These are phyloP conservation scores for Planococcus citri DNA, from an alignment of 1,140 invertebrate genomes.

Conservation along the genomic window DNA sequence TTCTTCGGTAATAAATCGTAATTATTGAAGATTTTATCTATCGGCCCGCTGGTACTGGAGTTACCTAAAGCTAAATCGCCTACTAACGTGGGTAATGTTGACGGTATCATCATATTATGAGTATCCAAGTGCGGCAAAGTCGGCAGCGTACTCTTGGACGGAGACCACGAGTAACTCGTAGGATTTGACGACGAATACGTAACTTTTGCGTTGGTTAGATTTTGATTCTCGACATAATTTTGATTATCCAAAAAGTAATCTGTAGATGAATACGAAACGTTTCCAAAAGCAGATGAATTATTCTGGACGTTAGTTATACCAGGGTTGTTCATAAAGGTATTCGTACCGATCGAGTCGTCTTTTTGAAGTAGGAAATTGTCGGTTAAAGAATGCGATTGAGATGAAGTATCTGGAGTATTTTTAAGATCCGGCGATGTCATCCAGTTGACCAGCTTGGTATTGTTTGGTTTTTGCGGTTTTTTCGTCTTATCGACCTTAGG, in stretches of 20 bases:
- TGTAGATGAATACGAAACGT: not conserved
- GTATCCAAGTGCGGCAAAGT: slow-evolving; percentile 28
- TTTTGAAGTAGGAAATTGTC: slow-evolving; percentile 25
- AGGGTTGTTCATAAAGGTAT: not conserved
- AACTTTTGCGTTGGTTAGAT: not conserved
- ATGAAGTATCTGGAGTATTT: slow-evolving; percentile 29
- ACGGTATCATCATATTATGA: slow-evolving; percentile 29
- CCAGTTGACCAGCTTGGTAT: slow-evolving; percentile 43
- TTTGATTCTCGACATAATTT: not conserved
- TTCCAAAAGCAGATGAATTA: not conserved
- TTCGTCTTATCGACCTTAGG: slow-evolving; percentile 1
- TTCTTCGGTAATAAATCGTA: slow-evolving; percentile 5
- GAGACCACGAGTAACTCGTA: slow-evolving; percentile 27
- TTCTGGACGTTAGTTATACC: not conserved
- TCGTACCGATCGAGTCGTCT: slow-evolving; percentile 9
- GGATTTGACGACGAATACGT: not conserved
- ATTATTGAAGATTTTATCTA: not conserved
- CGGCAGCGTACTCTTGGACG: slow-evolving; percentile 28
- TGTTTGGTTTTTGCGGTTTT: slow-evolving; percentile 21
- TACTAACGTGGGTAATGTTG: slow-evolving; percentile 32
- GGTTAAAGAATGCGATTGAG: slow-evolving; percentile 30
- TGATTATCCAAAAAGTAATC: not conserved
- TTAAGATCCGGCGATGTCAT: slow-evolving; percentile 46
- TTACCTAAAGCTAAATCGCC: slow-evolving; percentile 33
- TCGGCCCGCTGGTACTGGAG: not conserved